These are phyloP conservation scores for Eupeodes latifasciatus DNA, from an alignment of 2,888 invertebrate species.

Conservation along the genomic window DNA sequence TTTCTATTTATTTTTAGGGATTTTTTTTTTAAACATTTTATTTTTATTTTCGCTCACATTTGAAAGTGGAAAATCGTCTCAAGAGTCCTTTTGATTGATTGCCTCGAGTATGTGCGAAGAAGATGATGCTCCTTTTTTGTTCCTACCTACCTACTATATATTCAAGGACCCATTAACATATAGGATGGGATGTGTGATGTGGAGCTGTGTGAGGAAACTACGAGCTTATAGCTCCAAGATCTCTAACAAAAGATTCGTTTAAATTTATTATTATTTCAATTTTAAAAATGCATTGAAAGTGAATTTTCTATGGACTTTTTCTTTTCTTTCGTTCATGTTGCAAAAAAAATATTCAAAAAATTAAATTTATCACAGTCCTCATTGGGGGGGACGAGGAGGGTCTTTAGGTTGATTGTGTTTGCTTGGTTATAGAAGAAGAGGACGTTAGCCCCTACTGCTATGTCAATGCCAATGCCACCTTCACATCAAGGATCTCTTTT, in stretches of 20 bases:
- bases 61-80: slow-evolving; percentile 72
- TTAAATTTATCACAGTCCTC: slow-evolving; percentile 65
- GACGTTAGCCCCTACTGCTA: slow-evolving; percentile 53
- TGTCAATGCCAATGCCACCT: neutral
- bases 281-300: slow-evolving; percentile 76
- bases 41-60: slow-evolving; percentile 30
- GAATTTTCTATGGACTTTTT: slow-evolving; percentile 46
- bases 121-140: slow-evolving; percentile 56
- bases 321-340: slow-evolving; percentile 20
- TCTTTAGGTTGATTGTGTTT: neutral
- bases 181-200: neutral
- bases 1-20: neutral
- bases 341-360: slow-evolving; percentile 38
- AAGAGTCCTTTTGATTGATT: slow-evolving; percentile 77
- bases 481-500: slow-evolving; percentile 8
- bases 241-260: slow-evolving; percentile 53
- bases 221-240: neutral
- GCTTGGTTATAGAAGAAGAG: slow-evolving; percentile 14
- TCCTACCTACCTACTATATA: neutral
- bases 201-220: neutral
- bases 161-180: neutral
- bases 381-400: too few relatives aligned
- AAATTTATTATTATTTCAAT: slow-evolving; percentile 76
- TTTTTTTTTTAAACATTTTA: too few relatives aligned
- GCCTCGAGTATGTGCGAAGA: slow-evolving; percentile 74